Evolutionary conservation across 2,888 invertebrate genomes (phyloP).

Genomic region (Lathronympha strigana): DNA sequence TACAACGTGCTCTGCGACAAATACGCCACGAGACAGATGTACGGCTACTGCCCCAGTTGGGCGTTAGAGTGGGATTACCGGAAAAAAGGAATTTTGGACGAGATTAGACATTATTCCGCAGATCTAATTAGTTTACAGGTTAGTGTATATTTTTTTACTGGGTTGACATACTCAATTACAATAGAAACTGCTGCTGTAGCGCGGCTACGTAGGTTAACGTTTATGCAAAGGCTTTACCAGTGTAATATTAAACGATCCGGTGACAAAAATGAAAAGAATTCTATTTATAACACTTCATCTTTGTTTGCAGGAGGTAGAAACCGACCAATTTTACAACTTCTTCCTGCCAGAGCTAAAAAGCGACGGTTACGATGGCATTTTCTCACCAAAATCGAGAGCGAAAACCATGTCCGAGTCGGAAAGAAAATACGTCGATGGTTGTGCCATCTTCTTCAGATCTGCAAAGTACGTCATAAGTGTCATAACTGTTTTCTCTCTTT

Average conservation of each 20-base stretch:
- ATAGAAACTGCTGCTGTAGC: too few relatives aligned
- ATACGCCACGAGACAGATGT: constrained; percentile 99
- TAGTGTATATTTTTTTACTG: constrained; percentile 41
- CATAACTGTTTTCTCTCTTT: neutral
- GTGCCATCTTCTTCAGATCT: constrained; percentile 98
- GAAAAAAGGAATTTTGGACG: constrained; percentile 98
- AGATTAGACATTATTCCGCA: constrained; percentile 97
- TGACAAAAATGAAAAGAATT: too few relatives aligned
- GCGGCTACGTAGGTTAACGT: too few relatives aligned
- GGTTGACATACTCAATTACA: neutral
- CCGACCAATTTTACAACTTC: constrained; percentile 98
- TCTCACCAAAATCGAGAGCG: constrained; percentile 98
- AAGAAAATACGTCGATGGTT: constrained; percentile 98
- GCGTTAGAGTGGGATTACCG: constrained; percentile 99
- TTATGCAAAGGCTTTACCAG: neutral
- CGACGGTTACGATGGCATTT: constrained; percentile 97
- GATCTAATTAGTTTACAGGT: constrained; percentile 96
- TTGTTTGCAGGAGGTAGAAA: constrained; percentile 95
- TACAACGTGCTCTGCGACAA: constrained; percentile 99
- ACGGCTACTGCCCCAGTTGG: constrained; percentile 99
- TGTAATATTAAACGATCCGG: neutral
- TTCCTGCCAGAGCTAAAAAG: constrained; percentile 97
- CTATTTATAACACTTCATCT: too few relatives aligned
- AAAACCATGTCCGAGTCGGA: constrained; percentile 99
- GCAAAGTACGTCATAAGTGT: constrained; percentile 88